Conservation (phyloP, 1,140 invertebrate species). For the Aleiodes sp. region DNA sequence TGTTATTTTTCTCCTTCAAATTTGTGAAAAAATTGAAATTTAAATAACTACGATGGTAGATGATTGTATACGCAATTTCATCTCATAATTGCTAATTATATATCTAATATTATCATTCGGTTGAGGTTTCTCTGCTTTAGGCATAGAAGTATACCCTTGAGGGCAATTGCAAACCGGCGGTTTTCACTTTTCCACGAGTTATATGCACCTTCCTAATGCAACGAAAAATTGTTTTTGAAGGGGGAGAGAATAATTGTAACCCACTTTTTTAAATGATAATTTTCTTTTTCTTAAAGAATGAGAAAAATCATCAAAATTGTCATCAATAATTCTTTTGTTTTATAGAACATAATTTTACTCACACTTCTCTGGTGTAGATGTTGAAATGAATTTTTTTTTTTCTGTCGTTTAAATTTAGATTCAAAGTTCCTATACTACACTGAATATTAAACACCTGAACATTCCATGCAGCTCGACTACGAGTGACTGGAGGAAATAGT, state of each 20-base stretch:
- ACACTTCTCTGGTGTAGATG: background rate
- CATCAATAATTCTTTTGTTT: no score
- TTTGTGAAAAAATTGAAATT: background rate
- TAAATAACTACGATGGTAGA: background rate
- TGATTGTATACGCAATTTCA: background rate
- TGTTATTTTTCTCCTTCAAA: no score
- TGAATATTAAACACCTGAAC: constrained; percentile 4
- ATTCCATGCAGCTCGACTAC: constrained; percentile 1
- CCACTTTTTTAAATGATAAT: no score
- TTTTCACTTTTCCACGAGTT: background rate
- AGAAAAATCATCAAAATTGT: no score
- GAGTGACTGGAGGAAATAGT: constrained; percentile 12
- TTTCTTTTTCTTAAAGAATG: no score
- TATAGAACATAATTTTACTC: no score
- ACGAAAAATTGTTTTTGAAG: background rate
- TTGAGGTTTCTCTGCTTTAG: background rate
- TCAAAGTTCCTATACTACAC: background rate
- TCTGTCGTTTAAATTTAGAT: background rate
- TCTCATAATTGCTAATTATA: constrained; percentile 1
- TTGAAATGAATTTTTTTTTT: background rate
- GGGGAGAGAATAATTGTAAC: no score
- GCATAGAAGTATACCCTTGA: background rate
- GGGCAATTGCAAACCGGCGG: background rate
- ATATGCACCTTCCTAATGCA: background rate
- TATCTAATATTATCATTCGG: background rate